A percentile compares a stretch with the other conserved stretches of the same genome.
These are phyloP conservation scores for Pelmatolapia mariae DNA, from an alignment of 2,113 vertebrate species.

Conservation along the genomic window DNA sequence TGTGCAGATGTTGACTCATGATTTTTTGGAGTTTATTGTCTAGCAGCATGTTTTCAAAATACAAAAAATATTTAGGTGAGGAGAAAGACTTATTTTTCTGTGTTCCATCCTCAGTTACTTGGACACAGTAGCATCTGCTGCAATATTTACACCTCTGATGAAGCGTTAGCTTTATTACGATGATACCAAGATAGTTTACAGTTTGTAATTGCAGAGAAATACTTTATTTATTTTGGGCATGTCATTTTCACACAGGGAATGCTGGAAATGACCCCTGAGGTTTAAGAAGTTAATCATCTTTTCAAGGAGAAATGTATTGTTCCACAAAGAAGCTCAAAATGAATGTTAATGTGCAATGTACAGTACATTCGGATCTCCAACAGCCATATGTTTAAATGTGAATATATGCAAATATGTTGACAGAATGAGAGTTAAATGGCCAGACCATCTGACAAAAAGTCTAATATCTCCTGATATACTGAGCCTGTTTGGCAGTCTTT, in stretches of 20 bases:
- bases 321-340: background rate
- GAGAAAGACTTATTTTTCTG: background rate
- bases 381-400: background rate
- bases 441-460: background rate
- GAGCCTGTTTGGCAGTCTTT: background rate
- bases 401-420: background rate
- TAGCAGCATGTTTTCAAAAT: background rate
- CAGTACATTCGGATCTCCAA: background rate
- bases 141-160: background rate
- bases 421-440: background rate
- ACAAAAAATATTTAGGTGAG: background rate
- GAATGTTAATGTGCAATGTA: background rate
- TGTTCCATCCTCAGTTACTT: background rate
- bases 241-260: background rate
- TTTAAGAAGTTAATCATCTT: background rate
- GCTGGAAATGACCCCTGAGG: background rate
- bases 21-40: background rate
- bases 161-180: background rate
- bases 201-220: background rate
- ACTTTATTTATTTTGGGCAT: background rate
- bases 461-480: background rate
- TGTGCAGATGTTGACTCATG: background rate
- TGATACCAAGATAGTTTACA: background rate
- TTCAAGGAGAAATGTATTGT: background rate
- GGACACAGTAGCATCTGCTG: background rate